Base-by-base conservation (phyloP, 2,888 invertebrate species). In the Napeogenes inachia region DNA sequence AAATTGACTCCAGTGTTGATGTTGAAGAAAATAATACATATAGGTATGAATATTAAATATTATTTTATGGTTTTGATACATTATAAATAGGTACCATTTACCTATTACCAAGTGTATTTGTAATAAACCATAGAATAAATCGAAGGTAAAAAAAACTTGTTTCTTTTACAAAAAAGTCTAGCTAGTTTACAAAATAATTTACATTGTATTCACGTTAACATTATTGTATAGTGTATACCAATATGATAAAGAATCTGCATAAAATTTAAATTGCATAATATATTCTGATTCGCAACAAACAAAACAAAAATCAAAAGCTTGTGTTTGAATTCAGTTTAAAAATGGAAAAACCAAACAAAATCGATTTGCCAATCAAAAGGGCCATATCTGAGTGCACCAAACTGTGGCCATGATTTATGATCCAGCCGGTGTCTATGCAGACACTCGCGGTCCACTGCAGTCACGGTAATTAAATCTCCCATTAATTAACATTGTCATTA, bases 391-490 rank as follows among this genome's bases (percentile, higher is more conserved):
- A 61, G 61, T 56, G 61, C 55, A 62, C 63, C 67, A 63, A 65
- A 70, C 63, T 70, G 64, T 66, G 70, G 67, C 71, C 63, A 65
- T 82, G 83, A 86, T 85, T 86, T 84, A 85, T 79, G 74, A 65
- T 67, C 74, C 71, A 73, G 72, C 75, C 74, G 71, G 68, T 72
- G 73, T 71, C 71, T 74, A 74, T 71, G 77, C 75, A 75, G 79
- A 79, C 78, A 78, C 73, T 70, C 75, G 75, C 73, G 76, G 80
- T 77, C 75, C 71, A 71, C 72, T 76, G 82, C 83, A 78, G 78
- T 78, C 79, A 75, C 76, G 76, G 77, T 84, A 84, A 88, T 88
- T 87, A 85, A 86, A 85, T 83, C 76, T 79, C 77, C 75, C 78
- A 80, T 68, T 68, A 67, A 69, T 69, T 69, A 50, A 50, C 30